phyloP scores from a whole-genome alignment of 2,797 vertebrate genomes.

The Manis pentadactyla region DNA sequence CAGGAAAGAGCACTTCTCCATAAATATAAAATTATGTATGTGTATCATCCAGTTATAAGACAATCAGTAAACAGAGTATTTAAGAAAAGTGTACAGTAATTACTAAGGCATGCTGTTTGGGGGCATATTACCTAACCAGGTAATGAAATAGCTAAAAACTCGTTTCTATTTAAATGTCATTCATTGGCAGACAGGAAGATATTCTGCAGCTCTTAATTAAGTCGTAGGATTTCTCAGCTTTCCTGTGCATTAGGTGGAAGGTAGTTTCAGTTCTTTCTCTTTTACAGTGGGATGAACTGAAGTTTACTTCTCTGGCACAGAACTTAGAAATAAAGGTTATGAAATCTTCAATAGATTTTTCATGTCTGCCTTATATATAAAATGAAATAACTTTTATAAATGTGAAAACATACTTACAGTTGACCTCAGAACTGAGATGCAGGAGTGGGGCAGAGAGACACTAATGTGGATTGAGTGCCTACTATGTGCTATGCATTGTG shows the following conservation, averaged over 20 bases:
- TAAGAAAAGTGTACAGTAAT: conserved; percentile 70
- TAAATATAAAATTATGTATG: conserved; percentile 75
- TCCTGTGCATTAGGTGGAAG: not conserved
- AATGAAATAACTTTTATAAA: not conserved
- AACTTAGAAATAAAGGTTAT: conserved; percentile 50
- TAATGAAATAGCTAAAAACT: conserved; percentile 54
- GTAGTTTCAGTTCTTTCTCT: conserved; percentile 23
- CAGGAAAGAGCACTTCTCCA: conserved; percentile 67
- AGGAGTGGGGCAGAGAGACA: not conserved
- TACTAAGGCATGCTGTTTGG: conserved; percentile 48
- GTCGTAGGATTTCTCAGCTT: not conserved
- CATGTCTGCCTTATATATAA: not conserved
- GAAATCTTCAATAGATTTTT: conserved; percentile 46
- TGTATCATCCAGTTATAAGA: conserved; percentile 66
- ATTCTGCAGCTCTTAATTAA: conserved; percentile 56
- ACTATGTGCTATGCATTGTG: not conserved
- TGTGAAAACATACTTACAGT: not conserved
- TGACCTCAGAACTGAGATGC: not conserved
- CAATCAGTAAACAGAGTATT: conserved; percentile 69
- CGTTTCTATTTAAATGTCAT: conserved; percentile 62
- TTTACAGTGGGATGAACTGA: not conserved
- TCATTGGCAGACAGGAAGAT: conserved; percentile 41
- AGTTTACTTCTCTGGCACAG: conserved; percentile 47
- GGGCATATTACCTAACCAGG: conserved; percentile 38
- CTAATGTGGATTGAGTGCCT: not conserved